Conservation (phyloP, 1,140 invertebrate species). For the Sycobia sp. region DNA sequence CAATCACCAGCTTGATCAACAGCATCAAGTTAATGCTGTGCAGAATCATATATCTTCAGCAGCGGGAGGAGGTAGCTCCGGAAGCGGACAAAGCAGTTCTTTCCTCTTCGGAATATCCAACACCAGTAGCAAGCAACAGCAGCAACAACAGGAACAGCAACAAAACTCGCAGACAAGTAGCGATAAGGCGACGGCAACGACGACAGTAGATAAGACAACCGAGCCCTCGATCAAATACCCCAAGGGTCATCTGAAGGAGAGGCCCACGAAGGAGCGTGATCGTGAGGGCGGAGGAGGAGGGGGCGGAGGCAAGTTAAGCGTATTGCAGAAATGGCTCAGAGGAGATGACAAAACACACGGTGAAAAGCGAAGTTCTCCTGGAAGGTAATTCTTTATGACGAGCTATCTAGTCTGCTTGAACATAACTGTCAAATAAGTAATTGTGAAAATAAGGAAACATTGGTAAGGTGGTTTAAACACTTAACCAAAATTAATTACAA, state of each 20-base stretch:
- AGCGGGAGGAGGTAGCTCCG: constrained; percentile 30
- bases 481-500: no score
- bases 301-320: constrained; percentile 65
- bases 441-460: no score
- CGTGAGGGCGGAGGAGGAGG: constrained; percentile 49
- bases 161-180: constrained; percentile 43
- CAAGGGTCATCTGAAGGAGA: constrained; percentile 52
- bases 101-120: constrained; percentile 64
- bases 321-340: constrained; percentile 75
- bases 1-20: not conserved
- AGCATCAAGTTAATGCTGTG: constrained; percentile 4
- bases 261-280: constrained; percentile 48
- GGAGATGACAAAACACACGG: constrained; percentile 63
- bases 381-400: constrained; percentile 48
- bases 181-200: constrained; percentile 3
- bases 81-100: constrained; percentile 60
- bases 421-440: no score
- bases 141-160: constrained; percentile 31
- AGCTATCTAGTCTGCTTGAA: no score
- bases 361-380: constrained; percentile 56
- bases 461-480: no score
- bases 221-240: constrained; percentile 32
- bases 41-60: not conserved
- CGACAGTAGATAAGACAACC: not conserved
- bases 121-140: not conserved